Evolutionary conservation across 2,797 vertebrate genomes (phyloP), one percentile per base, ranked within the genome.

Genomic region (Platalea minor): DNA sequence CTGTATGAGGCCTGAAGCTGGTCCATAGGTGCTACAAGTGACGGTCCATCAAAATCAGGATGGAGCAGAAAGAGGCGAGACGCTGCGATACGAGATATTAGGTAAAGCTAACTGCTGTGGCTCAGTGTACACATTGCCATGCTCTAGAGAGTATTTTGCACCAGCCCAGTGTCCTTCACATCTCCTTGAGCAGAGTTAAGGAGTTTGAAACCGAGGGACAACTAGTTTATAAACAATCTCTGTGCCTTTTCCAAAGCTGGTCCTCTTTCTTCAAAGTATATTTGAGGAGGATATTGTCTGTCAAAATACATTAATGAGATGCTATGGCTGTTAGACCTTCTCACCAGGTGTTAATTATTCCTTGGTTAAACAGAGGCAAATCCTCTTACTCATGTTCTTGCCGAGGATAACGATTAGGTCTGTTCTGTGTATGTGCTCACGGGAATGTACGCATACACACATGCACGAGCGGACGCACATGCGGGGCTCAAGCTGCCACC

Each of bases 301-400:
- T 56, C 31, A 89, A 72, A 91, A 73, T n/a, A 76, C 0, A 0
- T 65, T 93, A 92, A 85, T 46, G 35, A 74, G 80, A 96, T 80
- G 39, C 39, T 50, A 21, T 20, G 24, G 45, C 53, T 9, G 1
- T 79, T 86, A 91, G 67, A 85, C 53, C n/a, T 91, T 88, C 85
- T 94, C 54, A 74, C 29, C 28, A 73, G 60, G 50, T 88, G 61
- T 76, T 78, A 92, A 81, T 85, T 78, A 68, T 72, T 78, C 33
- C 75, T 72, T 83, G 81, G 81, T 89, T 91, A 81, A 94, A 93
- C 17, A 86, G 56, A 91, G 41, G 80, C 70, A 93, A 88, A 94
- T 93, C 93, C 81, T 95, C 93, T 88, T 94, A 91, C 24, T 82
- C 18, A 1, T 48, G 43, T 19, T 93, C 68, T 70, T 72, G 54